These are phyloP conservation scores for Donacobius atricapilla DNA, from an alignment of 2,113 vertebrate species.

Conservation along the genomic window DNA sequence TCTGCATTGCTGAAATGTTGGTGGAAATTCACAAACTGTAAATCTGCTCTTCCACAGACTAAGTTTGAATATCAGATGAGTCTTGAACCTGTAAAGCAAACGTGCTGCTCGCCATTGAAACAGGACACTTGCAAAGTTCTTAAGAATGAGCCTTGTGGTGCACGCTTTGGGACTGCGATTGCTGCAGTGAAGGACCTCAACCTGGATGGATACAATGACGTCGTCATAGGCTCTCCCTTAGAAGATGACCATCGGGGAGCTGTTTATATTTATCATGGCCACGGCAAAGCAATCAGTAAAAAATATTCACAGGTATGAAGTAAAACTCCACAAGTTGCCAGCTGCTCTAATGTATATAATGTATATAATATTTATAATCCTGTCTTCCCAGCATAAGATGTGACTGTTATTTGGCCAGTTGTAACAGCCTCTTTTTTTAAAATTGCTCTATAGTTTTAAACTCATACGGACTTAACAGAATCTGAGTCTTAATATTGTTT, in stretches of 20 bases:
- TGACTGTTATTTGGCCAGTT: background rate
- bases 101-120: constrained; percentile 79
- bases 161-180: constrained; percentile 94
- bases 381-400: background rate
- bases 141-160: constrained; percentile 88
- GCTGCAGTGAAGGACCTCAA: constrained; percentile 90
- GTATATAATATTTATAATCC: background rate
- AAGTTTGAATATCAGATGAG: constrained; percentile 85
- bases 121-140: constrained; percentile 72
- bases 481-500: background rate
- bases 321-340: background rate
- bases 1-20: background rate
- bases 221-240: constrained; percentile 90
- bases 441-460: background rate
- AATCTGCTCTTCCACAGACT: constrained; percentile 66
- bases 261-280: constrained; percentile 92
- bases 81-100: constrained; percentile 86
- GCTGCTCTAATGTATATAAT: background rate
- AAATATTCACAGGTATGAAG: constrained; percentile 85
- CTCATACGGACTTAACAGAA: background rate
- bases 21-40: background rate
- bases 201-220: constrained; percentile 88
- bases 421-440: background rate
- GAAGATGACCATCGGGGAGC: constrained; percentile 92
- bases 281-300: constrained; percentile 75